Percentiles rank a stretch among this genome's conserved stretches.
Conservation (phyloP, 2,888 invertebrate species). For the Plebejus anna region DNA sequence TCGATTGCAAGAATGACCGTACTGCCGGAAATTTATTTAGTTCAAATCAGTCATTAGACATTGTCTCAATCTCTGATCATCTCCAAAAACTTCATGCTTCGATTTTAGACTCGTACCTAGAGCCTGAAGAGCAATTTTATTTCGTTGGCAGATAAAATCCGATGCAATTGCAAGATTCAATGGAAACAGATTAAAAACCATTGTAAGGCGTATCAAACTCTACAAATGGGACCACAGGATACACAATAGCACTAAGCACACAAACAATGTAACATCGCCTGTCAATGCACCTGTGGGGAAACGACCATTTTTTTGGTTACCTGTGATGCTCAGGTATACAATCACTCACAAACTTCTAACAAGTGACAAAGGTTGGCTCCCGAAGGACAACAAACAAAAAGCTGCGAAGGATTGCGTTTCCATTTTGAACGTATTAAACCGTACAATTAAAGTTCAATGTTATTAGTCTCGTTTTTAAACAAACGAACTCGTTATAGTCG, state of each 20-base stretch:
- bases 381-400: constrained; percentile 1
- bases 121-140: background rate
- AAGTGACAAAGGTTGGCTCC: background rate
- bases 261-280: constrained; percentile 11
- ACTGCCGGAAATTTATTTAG: background rate
- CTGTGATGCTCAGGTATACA: background rate
- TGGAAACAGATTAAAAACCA: background rate
- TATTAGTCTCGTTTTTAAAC: background rate
- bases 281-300: constrained; percentile 20
- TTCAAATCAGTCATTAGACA: background rate
- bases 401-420: background rate
- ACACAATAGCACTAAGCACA: background rate
- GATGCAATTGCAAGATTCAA: background rate
- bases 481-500: background rate
- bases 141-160: background rate
- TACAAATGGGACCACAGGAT: background rate
- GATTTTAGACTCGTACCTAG: background rate
- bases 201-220: background rate
- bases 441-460: background rate
- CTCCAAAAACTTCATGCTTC: background rate
- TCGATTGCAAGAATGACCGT: background rate
- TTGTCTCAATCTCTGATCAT: background rate
- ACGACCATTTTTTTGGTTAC: constrained; percentile 17
- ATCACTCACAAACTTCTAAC: constrained; percentile 3
- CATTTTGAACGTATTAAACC: background rate